Percentiles rank a stretch among this genome's conserved stretches.
Evolutionary conservation across 64 coral and sea anemone species (phyloP).

Genomic region (Hydrozoanthus tunicans): DNA sequence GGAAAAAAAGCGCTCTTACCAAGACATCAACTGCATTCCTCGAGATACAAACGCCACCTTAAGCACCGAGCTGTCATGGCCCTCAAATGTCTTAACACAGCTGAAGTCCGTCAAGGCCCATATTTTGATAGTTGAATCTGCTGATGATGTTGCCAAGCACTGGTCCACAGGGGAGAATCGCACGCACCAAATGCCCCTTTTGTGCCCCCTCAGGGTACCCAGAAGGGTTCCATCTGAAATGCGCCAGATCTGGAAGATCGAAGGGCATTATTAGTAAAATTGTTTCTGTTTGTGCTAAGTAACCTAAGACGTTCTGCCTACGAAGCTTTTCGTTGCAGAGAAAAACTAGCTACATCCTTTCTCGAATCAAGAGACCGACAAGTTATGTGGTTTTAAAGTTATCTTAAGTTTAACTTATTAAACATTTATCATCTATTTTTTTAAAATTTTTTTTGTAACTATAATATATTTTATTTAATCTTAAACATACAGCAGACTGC

Average conservation of each 20-base stretch:
- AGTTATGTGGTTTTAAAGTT: too few species aligned
- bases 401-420: too few species aligned
- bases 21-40: conserved; percentile 94
- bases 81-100: conserved; percentile 98
- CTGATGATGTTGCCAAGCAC: conserved; percentile 89
- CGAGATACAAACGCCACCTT: conserved; percentile 76
- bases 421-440: too few species aligned
- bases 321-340: too few species aligned
- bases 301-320: too few species aligned
- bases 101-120: conserved; percentile 95
- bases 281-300: not conserved
- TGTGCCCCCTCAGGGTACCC: conserved; percentile 93
- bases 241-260: conserved; percentile 70
- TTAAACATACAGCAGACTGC: too few species aligned
- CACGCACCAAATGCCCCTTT: conserved; percentile 95
- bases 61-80: conserved; percentile 89
- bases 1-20: conserved; percentile 39
- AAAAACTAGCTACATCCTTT: too few species aligned
- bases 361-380: too few species aligned
- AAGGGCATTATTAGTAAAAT: not conserved
- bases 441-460: too few species aligned
- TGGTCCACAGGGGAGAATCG: conserved; percentile 95
- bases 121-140: conserved; percentile 91
- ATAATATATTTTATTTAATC: too few species aligned
- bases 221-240: conserved; percentile 60